phyloP scores from a whole-genome alignment of 2,888 invertebrate species.

The Blera fallax region DNA sequence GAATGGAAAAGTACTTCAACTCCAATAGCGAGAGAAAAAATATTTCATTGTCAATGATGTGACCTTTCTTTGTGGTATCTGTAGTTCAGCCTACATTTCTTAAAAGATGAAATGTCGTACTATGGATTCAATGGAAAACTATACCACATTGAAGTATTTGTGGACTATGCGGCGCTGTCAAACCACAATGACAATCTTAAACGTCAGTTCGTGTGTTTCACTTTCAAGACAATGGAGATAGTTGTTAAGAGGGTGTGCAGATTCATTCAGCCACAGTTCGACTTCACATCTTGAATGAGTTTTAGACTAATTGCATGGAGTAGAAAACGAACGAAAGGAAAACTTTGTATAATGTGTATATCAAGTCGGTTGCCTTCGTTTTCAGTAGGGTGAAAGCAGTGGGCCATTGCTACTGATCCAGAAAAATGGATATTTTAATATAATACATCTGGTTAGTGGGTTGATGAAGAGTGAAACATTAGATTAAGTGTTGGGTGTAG shows the following conservation, averaged over 20 bases:
- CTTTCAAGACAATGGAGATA: conserved; percentile 61
- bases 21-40: background rate
- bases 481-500: background rate
- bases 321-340: conserved; percentile 25
- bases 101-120: conserved; percentile 26
- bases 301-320: conserved; percentile 37
- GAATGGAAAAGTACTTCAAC: conserved; percentile 8
- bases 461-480: conserved; percentile 40
- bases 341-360: background rate
- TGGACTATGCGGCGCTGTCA: conserved; percentile 28
- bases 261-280: conserved; percentile 44
- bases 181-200: conserved; percentile 47
- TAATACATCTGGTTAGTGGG: conserved; percentile 52
- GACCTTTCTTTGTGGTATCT: conserved; percentile 54
- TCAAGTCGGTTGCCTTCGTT: conserved; percentile 12
- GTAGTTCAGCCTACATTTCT: conserved; percentile 37
- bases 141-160: conserved; percentile 37
- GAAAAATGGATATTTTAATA: conserved; percentile 51
- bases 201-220: conserved; percentile 17
- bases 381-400: conserved; percentile 44
- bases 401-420: conserved; percentile 42
- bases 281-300: conserved; percentile 32
- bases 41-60: conserved; percentile 67
- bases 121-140: conserved; percentile 27
- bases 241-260: conserved; percentile 22